Evolutionary conservation across 2,888 invertebrate genomes (phyloP).

Genomic region (Linnaemya tessellans): DNA sequence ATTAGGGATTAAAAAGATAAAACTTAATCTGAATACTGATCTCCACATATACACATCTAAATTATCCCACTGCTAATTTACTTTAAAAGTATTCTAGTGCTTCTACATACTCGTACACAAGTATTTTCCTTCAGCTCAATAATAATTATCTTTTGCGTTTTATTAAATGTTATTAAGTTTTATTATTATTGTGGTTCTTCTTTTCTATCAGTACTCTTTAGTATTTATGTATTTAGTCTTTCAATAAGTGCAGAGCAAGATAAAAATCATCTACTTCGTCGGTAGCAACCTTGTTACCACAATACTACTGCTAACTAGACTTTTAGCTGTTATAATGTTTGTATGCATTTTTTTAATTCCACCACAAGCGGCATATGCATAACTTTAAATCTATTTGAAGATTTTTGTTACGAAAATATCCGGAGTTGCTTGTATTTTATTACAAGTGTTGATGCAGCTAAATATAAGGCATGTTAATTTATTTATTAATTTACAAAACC

Average conservation of each 20-base stretch:
- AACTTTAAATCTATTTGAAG: constrained; percentile 15
- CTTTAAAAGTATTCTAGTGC: neutral
- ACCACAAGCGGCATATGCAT: neutral
- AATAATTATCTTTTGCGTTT: constrained; percentile 12
- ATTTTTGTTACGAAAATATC: neutral
- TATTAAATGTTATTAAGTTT: constrained; percentile 47
- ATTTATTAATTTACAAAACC: constrained; percentile 21
- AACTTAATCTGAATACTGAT: no score
- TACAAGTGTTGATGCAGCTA: neutral
- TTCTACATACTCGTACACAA: no score
- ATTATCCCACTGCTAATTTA: neutral
- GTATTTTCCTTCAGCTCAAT: neutral
- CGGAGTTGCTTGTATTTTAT: neutral
- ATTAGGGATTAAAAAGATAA: no score
- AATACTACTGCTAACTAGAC: constrained; percentile 10
- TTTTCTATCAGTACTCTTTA: neutral
- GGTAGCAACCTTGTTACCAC: constrained; percentile 10
- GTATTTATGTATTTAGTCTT: neutral
- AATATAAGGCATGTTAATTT: constrained; percentile 25
- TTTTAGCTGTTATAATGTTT: neutral
- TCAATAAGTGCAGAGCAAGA: constrained; percentile 1
- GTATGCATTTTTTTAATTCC: neutral
- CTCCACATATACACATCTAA: no score
- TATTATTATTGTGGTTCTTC: constrained; percentile 6
- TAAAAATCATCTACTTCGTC: constrained; percentile 30